Conservation (phyloP, 2,888 invertebrate genomes). For the Pterostichus niger region DNA sequence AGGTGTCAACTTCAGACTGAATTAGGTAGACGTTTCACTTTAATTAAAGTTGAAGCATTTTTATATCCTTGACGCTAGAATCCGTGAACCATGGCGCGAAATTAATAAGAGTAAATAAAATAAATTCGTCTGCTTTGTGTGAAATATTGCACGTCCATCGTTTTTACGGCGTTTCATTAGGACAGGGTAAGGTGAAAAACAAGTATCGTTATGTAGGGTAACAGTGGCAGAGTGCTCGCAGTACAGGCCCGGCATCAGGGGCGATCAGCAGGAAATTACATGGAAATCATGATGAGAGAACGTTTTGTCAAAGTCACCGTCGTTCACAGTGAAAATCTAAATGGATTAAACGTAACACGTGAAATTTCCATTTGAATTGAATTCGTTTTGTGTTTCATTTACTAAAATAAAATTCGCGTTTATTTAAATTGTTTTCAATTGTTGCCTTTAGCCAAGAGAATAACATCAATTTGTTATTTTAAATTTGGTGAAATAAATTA, state of each 20-base stretch:
- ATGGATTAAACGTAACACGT: constrained; percentile 30
- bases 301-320: constrained; percentile 14
- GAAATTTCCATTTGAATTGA: constrained; percentile 42
- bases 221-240: neutral
- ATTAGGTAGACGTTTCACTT: no score
- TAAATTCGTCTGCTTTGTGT: constrained; percentile 35
- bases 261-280: constrained; percentile 18
- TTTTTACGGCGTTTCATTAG: constrained; percentile 38
- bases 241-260: neutral
- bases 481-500: neutral
- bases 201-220: constrained; percentile 32
- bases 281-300: constrained; percentile 32
- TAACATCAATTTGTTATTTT: constrained; percentile 20
- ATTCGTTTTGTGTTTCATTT: constrained; percentile 40
- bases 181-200: constrained; percentile 18
- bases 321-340: neutral
- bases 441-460: neutral
- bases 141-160: constrained; percentile 10
- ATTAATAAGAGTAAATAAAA: constrained; percentile 3
- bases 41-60: no score
- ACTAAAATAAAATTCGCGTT: constrained; percentile 25
- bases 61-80: no score
- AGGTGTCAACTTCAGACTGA: no score
- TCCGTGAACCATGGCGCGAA: no score
- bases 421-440: constrained; percentile 45